These are phyloP conservation scores for Cheilosia vernalis DNA, from an alignment of 2,888 invertebrate species.

Conservation along the genomic window DNA sequence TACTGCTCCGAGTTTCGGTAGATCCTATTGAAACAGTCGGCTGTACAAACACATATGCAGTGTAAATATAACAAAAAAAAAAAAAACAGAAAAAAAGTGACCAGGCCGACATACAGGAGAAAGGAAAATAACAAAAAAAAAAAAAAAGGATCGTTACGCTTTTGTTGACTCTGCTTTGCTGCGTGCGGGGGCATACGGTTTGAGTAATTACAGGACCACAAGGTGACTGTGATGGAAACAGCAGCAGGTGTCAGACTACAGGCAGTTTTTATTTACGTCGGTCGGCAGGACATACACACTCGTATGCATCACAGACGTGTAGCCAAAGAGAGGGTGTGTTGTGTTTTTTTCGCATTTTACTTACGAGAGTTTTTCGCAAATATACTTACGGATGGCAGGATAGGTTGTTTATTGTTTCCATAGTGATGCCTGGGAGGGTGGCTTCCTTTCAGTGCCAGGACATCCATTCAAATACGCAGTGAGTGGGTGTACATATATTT, in stretches of 20 bases:
- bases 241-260: constrained; percentile 50
- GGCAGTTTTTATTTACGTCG: constrained; percentile 14
- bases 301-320: background rate
- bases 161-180: constrained; percentile 24
- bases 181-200: constrained; percentile 6
- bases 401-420: constrained; percentile 67
- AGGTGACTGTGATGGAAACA: constrained; percentile 46
- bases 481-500: constrained; percentile 10
- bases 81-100: constrained; percentile 18
- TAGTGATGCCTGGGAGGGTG: constrained; percentile 32
- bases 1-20: constrained; percentile 1
- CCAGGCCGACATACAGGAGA: background rate
- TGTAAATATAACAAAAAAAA: too few species aligned
- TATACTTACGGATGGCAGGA: constrained; percentile 29
- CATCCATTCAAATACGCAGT: constrained; percentile 16
- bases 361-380: constrained; percentile 21
- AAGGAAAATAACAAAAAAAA: too few species aligned
- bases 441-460: constrained; percentile 28
- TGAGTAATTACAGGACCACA: constrained; percentile 44
- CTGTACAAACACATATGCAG: background rate
- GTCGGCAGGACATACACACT: background rate
- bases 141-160: constrained; percentile 14
- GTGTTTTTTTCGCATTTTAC: constrained; percentile 11
- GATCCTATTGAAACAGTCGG: background rate
- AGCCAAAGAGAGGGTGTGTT: background rate